Evolutionary conservation across 2,113 vertebrate species (phyloP).

Genomic region (Malurus melanocephalus): DNA sequence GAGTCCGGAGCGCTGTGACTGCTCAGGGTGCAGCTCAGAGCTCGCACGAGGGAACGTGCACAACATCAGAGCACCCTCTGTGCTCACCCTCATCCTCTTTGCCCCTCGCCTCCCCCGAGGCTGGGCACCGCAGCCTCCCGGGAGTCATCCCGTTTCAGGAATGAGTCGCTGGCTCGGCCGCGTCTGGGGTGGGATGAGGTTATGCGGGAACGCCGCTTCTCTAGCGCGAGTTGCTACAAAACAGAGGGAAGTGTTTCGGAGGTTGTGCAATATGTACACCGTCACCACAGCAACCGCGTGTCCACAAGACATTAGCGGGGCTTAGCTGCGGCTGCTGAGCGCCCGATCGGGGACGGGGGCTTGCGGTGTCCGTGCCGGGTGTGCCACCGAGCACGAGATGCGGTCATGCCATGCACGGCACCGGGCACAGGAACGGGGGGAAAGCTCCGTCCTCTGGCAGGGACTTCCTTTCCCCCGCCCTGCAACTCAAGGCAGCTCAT

Average conservation of each 20-base stretch:
- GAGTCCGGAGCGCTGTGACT: background rate
- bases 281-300: constrained; percentile 21
- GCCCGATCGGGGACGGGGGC: rapidly evolving
- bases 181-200: constrained; percentile 15
- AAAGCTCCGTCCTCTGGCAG: background rate
- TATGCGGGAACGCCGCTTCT: background rate
- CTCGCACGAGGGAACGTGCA: background rate
- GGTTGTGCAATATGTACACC: constrained; percentile 45
- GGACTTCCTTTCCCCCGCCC: background rate
- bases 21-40: background rate
- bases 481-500: background rate
- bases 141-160: background rate
- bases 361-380: background rate
- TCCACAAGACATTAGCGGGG: background rate
- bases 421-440: background rate
- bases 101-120: background rate
- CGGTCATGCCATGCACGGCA: background rate
- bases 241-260: constrained; percentile 43
- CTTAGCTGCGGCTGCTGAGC: background rate
- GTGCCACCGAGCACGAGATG: background rate
- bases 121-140: background rate
- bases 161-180: background rate
- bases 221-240: constrained; percentile 46
- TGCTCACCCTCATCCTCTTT: background rate
- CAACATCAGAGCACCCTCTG: background rate